Evolutionary conservation across 1,140 invertebrate genomes (phyloP).

Genomic region (Probaryconus sp.): DNA sequence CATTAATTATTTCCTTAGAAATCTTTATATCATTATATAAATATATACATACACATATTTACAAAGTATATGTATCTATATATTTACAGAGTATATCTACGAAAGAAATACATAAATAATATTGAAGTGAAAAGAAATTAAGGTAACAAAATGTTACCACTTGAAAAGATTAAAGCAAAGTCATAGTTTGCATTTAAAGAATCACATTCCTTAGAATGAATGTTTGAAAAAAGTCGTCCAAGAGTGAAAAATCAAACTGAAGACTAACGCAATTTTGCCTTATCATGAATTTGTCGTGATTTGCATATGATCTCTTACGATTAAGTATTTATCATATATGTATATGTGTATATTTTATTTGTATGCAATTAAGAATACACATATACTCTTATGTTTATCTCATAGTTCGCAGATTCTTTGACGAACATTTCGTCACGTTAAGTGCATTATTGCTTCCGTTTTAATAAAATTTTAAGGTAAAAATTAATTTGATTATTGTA

Average conservation of each 20-base stretch:
- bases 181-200: not conserved
- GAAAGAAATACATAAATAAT: conserved; percentile 1
- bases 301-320: conserved; percentile 41
- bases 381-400: conserved; percentile 2
- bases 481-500: no score
- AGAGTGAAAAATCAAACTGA: conserved; percentile 6
- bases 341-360: not conserved
- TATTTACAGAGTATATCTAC: no score
- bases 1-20: conserved; percentile 15
- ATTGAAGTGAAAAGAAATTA: conserved; percentile 3
- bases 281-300: conserved; percentile 20
- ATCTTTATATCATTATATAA: conserved; percentile 16
- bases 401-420: conserved; percentile 4
- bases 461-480: no score
- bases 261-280: conserved; percentile 15
- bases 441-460: no score
- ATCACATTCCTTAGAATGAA: no score
- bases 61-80: no score
- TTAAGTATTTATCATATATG: conserved; percentile 41
- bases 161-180: not conserved
- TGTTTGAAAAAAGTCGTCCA: conserved; percentile 2
- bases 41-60: not conserved
- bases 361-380: conserved; percentile 16
- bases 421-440: conserved; percentile 9
- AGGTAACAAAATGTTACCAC: not conserved